phyloP scores from a whole-genome alignment of 37 sponge, comb jelly and placozoan species.

The Crambe crambe region DNA sequence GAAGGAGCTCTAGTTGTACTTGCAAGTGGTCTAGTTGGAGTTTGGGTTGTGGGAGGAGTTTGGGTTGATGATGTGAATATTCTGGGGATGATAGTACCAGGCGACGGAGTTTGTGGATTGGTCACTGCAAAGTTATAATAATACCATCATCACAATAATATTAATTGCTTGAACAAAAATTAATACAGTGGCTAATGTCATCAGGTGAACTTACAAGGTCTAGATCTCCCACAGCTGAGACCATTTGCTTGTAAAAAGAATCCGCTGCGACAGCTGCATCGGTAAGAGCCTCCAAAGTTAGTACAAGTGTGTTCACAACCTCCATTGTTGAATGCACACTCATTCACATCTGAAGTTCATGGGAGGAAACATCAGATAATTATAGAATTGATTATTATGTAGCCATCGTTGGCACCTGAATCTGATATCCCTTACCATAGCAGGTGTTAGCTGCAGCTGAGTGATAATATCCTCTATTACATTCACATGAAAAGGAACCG shows the following conservation, averaged over 20 bases:
- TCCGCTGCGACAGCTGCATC: slow-evolving; percentile 23
- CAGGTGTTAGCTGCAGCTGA: slow-evolving; percentile 24
- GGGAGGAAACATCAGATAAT: neutral
- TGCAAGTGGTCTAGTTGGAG: neutral
- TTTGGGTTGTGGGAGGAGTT: neutral
- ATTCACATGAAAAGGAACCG: slow-evolving; percentile 50
- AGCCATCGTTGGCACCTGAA: neutral
- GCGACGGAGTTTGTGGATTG: neutral
- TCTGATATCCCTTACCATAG: slow-evolving; percentile 25
- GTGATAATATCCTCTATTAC: slow-evolving; percentile 36
- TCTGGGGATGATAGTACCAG: neutral
- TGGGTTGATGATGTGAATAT: neutral
- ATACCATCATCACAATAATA: neutral
- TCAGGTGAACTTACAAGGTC: neutral
- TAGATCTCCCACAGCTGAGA: slow-evolving; percentile 8
- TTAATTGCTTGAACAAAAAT: neutral
- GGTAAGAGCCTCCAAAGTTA: slow-evolving; percentile 32
- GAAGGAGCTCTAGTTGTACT: neutral
- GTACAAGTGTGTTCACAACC: slow-evolving; percentile 46
- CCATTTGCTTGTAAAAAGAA: slow-evolving; percentile 6
- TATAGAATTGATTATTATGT: neutral
- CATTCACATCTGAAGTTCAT: slow-evolving; percentile 63
- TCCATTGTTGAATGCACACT: slow-evolving; percentile 56
- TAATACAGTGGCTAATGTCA: neutral
- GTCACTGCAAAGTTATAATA: neutral